These are phyloP conservation scores for Peromyscus polionotus DNA, from an alignment of 2,113 vertebrate genomes.

Conservation along the genomic window DNA sequence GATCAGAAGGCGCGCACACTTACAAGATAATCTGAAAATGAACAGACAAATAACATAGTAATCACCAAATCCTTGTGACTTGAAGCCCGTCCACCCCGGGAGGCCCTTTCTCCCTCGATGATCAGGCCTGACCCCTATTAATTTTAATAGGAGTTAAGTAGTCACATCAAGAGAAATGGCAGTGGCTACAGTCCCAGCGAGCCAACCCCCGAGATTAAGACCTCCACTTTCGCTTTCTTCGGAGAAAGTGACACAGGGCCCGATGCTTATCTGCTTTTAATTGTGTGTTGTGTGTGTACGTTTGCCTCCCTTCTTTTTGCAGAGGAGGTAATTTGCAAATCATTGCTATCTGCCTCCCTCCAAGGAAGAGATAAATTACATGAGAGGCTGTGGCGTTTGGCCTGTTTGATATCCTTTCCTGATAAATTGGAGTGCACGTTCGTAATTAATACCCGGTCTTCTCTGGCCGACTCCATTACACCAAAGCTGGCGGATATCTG, in stretches of 20 bases:
- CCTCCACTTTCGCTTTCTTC: slow-evolving; percentile 88
- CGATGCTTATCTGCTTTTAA: slow-evolving; percentile 90
- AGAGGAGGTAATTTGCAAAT: slow-evolving; percentile 88
- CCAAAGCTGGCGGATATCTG: slow-evolving; percentile 70
- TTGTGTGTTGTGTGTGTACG: slow-evolving; percentile 84
- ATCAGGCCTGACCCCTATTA: slow-evolving; percentile 89
- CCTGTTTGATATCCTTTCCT: slow-evolving; percentile 87
- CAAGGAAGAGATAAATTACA: slow-evolving; percentile 87
- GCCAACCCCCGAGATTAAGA: slow-evolving; percentile 87
- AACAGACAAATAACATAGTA: slow-evolving; percentile 89
- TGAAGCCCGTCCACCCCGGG: slow-evolving; percentile 84
- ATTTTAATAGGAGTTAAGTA: slow-evolving; percentile 91
- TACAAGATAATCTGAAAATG: slow-evolving; percentile 91
- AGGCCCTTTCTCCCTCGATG: slow-evolving; percentile 86
- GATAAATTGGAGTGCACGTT: slow-evolving; percentile 87
- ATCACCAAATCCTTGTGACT: slow-evolving; percentile 88
- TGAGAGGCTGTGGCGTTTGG: slow-evolving; percentile 84
- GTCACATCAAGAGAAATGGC: slow-evolving; percentile 86
- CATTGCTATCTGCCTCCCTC: slow-evolving; percentile 87
- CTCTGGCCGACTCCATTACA: slow-evolving; percentile 78
- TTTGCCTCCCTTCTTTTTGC: slow-evolving; percentile 79
- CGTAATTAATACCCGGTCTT: slow-evolving; percentile 88
- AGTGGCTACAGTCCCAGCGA: slow-evolving; percentile 39
- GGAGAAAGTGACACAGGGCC: slow-evolving; percentile 86
- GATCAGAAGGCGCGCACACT: slow-evolving; percentile 87